Conservation (phyloP, 1,140 invertebrate species). For the Drosophila willistoni region DNA sequence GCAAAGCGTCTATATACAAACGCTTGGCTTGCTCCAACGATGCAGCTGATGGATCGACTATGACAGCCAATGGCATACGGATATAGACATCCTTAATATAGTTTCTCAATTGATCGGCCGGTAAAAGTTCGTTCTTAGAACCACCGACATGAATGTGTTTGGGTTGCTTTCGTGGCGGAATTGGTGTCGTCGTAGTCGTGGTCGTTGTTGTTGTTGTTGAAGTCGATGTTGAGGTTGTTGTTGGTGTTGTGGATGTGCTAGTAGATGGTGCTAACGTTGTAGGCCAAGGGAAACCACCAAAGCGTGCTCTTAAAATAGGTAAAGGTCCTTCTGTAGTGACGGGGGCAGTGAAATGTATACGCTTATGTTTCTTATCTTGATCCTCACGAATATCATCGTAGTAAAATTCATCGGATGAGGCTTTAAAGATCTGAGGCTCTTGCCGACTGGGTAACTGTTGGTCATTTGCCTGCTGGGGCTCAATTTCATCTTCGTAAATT, state of each 20-base stretch:
- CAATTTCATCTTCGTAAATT: constrained; percentile 41
- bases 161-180: constrained; percentile 55
- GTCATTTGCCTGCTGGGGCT: constrained; percentile 35
- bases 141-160: constrained; percentile 58
- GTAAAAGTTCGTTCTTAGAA: constrained; percentile 65
- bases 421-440: constrained; percentile 46
- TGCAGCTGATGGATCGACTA: constrained; percentile 83
- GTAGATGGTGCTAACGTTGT: constrained; percentile 27
- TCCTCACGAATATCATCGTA: constrained; percentile 48
- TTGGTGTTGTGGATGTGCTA: constrained; percentile 30
- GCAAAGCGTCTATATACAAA: constrained; percentile 83
- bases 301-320: constrained; percentile 46
- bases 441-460: constrained; percentile 47
- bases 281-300: constrained; percentile 55
- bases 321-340: constrained; percentile 31
- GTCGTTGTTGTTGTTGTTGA: constrained; percentile 43
- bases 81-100: constrained; percentile 85
- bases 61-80: constrained; percentile 84
- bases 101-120: constrained; percentile 82
- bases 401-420: constrained; percentile 53
- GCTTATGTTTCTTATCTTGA: constrained; percentile 16
- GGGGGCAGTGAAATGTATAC: constrained; percentile 8
- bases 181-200: constrained; percentile 45
- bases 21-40: constrained; percentile 84
- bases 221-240: constrained; percentile 34